Evolutionary conservation across 2,113 vertebrate species (phyloP), one percentile per base, ranked within the genome.

Genomic region (Spheniscus mendiculus): DNA sequence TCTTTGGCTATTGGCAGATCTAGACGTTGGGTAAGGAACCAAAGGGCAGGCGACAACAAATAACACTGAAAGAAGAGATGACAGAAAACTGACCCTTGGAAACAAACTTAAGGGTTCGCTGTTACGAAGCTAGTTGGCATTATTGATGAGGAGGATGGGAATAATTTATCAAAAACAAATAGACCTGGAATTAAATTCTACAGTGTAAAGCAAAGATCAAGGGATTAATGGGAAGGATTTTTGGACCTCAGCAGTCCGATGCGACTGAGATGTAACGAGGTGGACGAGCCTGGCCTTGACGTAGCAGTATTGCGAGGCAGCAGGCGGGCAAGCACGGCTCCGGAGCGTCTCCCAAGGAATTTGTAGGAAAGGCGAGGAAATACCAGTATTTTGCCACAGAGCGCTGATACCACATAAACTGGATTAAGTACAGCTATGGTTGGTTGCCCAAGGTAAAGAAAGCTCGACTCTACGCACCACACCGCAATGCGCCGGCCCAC

Each of bases 391-490:
- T 14, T 29, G 8, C 36, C 69, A 44, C 36, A 30, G 42, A 34
- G 32, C 38, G 12, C 18, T 5, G 26, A 26, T 0, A 7, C 17
- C 50, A 10, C 6, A 12, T 6, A 15, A 6, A 2, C 12, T 0
- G n/a, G 2, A 6, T 22, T 9, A 25, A 14, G 15, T 0, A 11
- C 20, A 8, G 62, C 26, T 8, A 5, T 0, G 21, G 18, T 5
- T 23, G 21, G 22, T 4, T 5, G 21, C 71, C 61, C 56, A 9
- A 3, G 6, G 23, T 5, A 3, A 6, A 40, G 20, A 10, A 7
- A 11, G 12, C 36, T 5, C 71, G 34, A 9, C n/a, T 32, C 12
- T 7, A 12, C 4, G 5, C 50, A 4, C 17, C 0, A 0, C 32
- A 4, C 3, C 15, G 4, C n/a, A 7, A 34, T 1, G 15, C 15